phyloP scores from a whole-genome alignment of 2,888 invertebrate species.

The Catonia carolina region DNA sequence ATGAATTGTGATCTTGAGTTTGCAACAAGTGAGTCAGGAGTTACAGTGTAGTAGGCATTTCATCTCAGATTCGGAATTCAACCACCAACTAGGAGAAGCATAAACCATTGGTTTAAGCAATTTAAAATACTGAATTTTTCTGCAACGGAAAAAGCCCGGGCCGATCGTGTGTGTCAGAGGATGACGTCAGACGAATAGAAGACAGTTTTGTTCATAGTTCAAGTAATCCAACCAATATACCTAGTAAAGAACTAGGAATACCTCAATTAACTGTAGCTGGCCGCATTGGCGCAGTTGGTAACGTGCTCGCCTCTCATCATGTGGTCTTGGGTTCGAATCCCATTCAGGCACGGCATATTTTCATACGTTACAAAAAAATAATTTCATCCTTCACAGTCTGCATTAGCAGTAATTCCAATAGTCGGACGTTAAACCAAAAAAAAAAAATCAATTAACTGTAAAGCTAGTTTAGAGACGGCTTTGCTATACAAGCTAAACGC shows the following conservation, averaged over 20 bases:
- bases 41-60: conserved; percentile 11
- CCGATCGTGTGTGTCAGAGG: conserved; percentile 7
- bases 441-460: no score
- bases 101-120: conserved; percentile 17
- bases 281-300: no score
- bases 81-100: conserved; percentile 16
- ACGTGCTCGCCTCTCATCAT: no score
- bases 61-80: conserved; percentile 12
- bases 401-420: no score
- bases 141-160: conserved; percentile 10
- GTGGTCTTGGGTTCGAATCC: no score
- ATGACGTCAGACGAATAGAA: conserved; percentile 4
- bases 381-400: no score
- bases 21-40: conserved; percentile 9
- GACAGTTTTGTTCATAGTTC: conserved; percentile 7
- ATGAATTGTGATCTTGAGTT: conserved; percentile 18
- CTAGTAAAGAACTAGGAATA: conserved; percentile 12
- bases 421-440: no score
- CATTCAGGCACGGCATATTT: no score
- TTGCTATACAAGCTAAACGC: conserved; percentile 6
- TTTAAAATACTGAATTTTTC: conserved; percentile 13
- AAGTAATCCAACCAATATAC: not conserved
- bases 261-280: no score
- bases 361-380: no score
- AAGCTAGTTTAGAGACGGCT: conserved; percentile 12